Evolutionary conservation across 1,140 invertebrate species (phyloP).

Genomic region (Cotesia vestalis): DNA sequence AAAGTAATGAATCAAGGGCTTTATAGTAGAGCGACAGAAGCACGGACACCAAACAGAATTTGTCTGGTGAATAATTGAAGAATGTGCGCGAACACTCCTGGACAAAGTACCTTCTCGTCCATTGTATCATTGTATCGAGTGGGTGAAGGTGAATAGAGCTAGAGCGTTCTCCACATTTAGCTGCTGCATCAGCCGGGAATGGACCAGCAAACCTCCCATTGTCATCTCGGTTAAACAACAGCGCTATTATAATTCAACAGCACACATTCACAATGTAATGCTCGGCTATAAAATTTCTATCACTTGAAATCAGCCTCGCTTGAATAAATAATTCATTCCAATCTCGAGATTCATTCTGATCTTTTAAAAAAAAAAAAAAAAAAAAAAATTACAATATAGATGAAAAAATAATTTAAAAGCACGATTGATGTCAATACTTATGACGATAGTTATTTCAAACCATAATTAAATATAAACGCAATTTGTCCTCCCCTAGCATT

Average conservation of each 20-base stretch:
- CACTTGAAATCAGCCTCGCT: background rate
- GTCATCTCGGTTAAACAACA: constrained; percentile 62
- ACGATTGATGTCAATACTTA: constrained; percentile 13
- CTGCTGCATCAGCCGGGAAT: constrained; percentile 6
- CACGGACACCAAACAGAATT: no score
- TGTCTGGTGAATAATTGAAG: no score
- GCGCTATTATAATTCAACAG: constrained; percentile 27
- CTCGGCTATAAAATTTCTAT: background rate
- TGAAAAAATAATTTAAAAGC: background rate
- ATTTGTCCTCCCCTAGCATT: constrained; percentile 58
- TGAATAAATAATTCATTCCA: no score
- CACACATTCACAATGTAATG: background rate
- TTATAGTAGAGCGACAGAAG: no score
- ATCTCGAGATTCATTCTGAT: no score
- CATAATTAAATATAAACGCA: constrained; percentile 65
- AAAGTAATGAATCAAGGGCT: no score
- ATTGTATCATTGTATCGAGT: constrained; percentile 43
- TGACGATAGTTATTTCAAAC: constrained; percentile 49
- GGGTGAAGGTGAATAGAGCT: constrained; percentile 37
- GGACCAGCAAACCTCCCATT: constrained; percentile 48
- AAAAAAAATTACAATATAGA: constrained; percentile 28
- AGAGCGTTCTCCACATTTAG: no score
- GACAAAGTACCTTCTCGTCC: background rate
- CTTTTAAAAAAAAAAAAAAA: constrained; percentile 2
- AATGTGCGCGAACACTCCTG: no score